Conservation (phyloP, 2,113 vertebrate genomes). For the Trachemys scripta region DNA sequence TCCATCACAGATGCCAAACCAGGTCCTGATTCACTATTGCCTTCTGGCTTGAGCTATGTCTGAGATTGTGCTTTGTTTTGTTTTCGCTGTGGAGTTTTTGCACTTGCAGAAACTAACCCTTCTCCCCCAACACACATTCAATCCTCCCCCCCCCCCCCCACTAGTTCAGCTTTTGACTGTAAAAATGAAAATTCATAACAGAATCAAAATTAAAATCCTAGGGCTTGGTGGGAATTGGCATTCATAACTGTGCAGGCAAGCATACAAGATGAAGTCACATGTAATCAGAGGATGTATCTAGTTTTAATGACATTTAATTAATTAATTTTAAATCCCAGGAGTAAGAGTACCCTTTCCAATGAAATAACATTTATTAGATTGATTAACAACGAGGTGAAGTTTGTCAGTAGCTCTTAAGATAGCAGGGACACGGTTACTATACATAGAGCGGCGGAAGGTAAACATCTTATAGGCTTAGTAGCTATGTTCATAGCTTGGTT, state of each 20-base stretch:
- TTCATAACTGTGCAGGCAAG: neutral
- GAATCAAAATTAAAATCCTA: neutral
- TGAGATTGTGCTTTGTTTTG: neutral
- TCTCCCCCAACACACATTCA: neutral
- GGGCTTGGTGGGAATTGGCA: neutral
- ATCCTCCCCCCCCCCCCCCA: neutral
- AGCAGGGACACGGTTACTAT: constrained; percentile 68
- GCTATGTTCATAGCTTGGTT: constrained; percentile 68
- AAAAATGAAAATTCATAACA: neutral
- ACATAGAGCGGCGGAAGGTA: constrained; percentile 68
- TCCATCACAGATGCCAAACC: neutral
- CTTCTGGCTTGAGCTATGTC: neutral
- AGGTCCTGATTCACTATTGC: neutral
- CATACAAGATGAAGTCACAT: neutral
- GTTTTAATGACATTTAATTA: constrained; percentile 71
- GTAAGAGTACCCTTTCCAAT: constrained; percentile 48
- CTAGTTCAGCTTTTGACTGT: neutral
- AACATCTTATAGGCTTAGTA: constrained; percentile 71
- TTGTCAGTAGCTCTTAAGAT: constrained; percentile 68
- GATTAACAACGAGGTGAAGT: constrained; percentile 37
- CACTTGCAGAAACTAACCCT: neutral
- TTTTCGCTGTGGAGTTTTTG: neutral
- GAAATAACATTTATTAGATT: constrained; percentile 66
- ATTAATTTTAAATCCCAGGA: constrained; percentile 62
- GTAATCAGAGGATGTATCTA: constrained; percentile 63